phyloP scores from a whole-genome alignment of 2,888 invertebrate species.

The Eupeodes latifasciatus region DNA sequence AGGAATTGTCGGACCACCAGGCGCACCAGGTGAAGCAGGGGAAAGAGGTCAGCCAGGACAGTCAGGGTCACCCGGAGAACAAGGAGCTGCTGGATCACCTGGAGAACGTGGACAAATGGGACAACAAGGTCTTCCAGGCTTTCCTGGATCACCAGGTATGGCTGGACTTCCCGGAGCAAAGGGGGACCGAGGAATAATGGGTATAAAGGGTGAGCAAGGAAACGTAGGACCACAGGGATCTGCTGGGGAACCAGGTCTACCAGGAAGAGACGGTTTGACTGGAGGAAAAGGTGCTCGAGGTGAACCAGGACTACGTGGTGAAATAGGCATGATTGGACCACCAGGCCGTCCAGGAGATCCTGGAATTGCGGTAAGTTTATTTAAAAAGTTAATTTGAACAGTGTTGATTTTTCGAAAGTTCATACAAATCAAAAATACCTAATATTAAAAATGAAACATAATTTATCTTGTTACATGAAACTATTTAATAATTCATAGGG shows the following conservation, averaged over 20 bases:
- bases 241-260: constrained; percentile 84
- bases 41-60: constrained; percentile 91
- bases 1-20: constrained; percentile 90
- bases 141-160: constrained; percentile 88
- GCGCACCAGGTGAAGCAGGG: constrained; percentile 92
- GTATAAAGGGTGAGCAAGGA: constrained; percentile 91
- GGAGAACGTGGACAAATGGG: constrained; percentile 91
- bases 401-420: no score
- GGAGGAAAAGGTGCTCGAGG: constrained; percentile 91
- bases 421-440: no score
- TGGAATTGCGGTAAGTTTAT: constrained; percentile 87
- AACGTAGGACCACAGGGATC: constrained; percentile 86
- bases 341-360: constrained; percentile 91
- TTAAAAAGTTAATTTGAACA: not conserved
- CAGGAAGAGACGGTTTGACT: constrained; percentile 86
- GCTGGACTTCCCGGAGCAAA: constrained; percentile 89
- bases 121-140: constrained; percentile 88
- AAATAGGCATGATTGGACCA: constrained; percentile 89
- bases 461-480: no score
- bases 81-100: constrained; percentile 89
- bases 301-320: constrained; percentile 91
- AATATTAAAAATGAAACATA: no score
- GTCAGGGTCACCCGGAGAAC: constrained; percentile 89
- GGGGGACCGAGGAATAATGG: constrained; percentile 89
- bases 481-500: constrained; percentile 85